A percentile compares a stretch with the other conserved stretches of the same genome.
Evolutionary conservation across 2,888 invertebrate species (phyloP).

Genomic region (Gastrophysa polygoni): DNA sequence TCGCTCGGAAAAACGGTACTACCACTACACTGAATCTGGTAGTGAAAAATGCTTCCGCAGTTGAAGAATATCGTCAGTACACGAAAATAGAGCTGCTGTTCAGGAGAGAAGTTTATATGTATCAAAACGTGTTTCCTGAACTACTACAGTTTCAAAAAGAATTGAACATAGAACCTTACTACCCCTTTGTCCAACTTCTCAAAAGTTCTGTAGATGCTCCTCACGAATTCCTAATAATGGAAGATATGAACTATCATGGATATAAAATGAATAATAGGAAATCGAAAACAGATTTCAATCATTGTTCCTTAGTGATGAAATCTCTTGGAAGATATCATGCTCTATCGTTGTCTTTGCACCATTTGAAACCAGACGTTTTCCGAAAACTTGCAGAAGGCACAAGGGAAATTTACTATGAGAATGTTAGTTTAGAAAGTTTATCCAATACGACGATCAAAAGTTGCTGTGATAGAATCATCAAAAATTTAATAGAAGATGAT

Average conservation of each 20-base stretch:
- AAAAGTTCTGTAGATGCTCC: slow-evolving; percentile 7
- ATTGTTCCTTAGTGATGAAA: slow-evolving; percentile 17
- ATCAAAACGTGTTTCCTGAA: slow-evolving; percentile 16
- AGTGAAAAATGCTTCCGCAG: slow-evolving; percentile 24
- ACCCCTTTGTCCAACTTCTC: slow-evolving; percentile 13
- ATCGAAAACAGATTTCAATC: slow-evolving; percentile 14
- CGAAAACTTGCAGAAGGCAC: slow-evolving; percentile 8
- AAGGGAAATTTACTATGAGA: slow-evolving; percentile 16
- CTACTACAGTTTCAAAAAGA: slow-evolving; percentile 13
- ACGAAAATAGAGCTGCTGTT: slow-evolving; percentile 20
- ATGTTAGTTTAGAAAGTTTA: slow-evolving; percentile 14
- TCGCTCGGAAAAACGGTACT: slow-evolving; percentile 23
- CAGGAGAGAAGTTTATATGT: slow-evolving; percentile 19
- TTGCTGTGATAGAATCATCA: slow-evolving; percentile 18
- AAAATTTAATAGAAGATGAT: slow-evolving; percentile 8
- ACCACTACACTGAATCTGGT: slow-evolving; percentile 20
- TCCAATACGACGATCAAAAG: slow-evolving; percentile 10
- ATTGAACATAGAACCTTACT: slow-evolving; percentile 7
- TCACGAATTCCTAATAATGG: slow-evolving; percentile 24
- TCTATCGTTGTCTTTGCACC: slow-evolving; percentile 17
- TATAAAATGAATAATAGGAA: slow-evolving; percentile 21
- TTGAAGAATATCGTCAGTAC: slow-evolving; percentile 23
- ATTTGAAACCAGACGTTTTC: slow-evolving; percentile 13
- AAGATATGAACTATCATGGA: slow-evolving; percentile 18
- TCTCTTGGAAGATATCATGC: slow-evolving; percentile 20